Conservation (phyloP, 2,888 invertebrate species). For the Muscina levida region DNA sequence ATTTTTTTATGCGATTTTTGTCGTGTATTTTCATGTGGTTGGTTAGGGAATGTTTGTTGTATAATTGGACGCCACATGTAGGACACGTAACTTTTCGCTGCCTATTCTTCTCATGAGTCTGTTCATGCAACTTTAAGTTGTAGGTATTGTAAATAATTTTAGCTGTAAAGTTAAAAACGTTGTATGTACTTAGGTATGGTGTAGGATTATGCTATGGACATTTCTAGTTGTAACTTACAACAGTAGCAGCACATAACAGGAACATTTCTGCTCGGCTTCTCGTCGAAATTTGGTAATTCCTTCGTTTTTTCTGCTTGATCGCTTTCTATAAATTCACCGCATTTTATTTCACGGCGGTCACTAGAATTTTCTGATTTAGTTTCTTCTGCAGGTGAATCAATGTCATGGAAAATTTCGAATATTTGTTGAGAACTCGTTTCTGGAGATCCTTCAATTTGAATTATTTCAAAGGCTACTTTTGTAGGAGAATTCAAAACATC, state of each 20-base stretch:
- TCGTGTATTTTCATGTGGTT: constrained; percentile 66
- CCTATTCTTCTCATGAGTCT: constrained; percentile 59
- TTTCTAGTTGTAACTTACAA: constrained; percentile 31
- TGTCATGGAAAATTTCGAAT: no score
- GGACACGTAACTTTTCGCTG: constrained; percentile 50
- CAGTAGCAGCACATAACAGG: constrained; percentile 50
- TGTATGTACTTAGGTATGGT: background rate
- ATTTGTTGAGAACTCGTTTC: no score
- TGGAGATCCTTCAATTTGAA: no score
- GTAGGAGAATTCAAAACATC: no score
- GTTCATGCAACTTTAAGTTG: constrained; percentile 62
- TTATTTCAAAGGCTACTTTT: no score
- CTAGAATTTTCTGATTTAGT: no score
- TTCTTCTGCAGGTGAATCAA: no score
- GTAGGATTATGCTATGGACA: no score
- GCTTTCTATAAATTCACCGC: no score
- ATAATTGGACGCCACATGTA: constrained; percentile 45
- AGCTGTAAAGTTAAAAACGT: constrained; percentile 34
- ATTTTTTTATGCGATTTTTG: constrained; percentile 57
- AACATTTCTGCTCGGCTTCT: background rate
- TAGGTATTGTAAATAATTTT: constrained; percentile 49
- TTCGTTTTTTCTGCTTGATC: no score
- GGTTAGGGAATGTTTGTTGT: constrained; percentile 41
- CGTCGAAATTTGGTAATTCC: background rate
- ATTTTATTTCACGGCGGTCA: no score